A percentile compares a stretch with the other conserved stretches of the same genome.
Evolutionary conservation across 2,113 vertebrate species (phyloP).

Genomic region (Saccopteryx leptura): DNA sequence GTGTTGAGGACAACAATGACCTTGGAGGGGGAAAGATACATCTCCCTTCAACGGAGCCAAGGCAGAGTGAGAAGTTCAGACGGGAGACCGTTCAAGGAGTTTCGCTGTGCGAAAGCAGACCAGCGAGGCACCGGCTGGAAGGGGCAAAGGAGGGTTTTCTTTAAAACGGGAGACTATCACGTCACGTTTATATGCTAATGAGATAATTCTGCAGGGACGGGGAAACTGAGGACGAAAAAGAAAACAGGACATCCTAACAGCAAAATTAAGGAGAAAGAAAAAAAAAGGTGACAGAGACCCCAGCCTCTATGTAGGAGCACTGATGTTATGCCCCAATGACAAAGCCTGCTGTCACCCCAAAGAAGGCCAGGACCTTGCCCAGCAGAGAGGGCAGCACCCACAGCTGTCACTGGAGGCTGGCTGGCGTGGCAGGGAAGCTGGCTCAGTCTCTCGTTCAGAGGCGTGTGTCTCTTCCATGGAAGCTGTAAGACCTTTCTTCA

Average conservation of each 20-base stretch:
- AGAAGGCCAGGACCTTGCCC: not conserved
- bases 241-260: not conserved
- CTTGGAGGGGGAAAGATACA: not conserved
- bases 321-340: accelerated
- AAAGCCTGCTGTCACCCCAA: not conserved
- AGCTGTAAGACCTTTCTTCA: not conserved
- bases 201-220: accelerated
- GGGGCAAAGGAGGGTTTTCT: not conserved
- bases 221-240: not conserved
- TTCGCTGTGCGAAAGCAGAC: not conserved
- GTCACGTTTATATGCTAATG: accelerated
- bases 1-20: not conserved
- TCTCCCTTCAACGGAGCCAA: not conserved
- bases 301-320: not conserved
- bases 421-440: not conserved
- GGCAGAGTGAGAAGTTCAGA: not conserved
- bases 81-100: not conserved
- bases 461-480: not conserved
- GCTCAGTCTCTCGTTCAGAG: not conserved
- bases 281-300: not conserved
- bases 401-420: not conserved
- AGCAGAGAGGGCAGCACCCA: accelerated
- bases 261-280: not conserved
- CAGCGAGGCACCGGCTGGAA: not conserved
- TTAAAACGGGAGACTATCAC: not conserved